phyloP scores from a whole-genome alignment of 1,140 invertebrate species.

The Panonychus citri region DNA sequence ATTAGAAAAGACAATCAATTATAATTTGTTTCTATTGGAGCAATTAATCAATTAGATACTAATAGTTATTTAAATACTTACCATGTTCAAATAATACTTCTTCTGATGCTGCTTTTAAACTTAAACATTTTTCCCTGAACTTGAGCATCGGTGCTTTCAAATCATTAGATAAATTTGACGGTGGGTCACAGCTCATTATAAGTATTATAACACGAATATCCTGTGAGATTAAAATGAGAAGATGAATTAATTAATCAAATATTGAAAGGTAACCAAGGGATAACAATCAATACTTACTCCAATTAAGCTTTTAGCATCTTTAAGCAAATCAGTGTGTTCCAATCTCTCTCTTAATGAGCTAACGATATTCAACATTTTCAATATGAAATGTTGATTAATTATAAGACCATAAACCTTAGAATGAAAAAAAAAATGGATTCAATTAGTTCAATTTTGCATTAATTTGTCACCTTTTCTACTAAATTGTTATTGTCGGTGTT shows the following conservation, averaged over 20 bases:
- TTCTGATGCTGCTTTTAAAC: background rate
- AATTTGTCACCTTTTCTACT: no score
- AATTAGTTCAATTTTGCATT: background rate
- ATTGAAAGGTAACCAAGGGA: no score
- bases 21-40: background rate
- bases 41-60: background rate
- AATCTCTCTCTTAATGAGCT: constrained; percentile 20
- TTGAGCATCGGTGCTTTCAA: background rate
- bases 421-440: background rate
- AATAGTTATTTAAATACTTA: background rate
- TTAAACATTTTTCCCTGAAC: background rate
- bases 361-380: constrained; percentile 12
- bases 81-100: background rate
- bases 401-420: constrained; percentile 22
- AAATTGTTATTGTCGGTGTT: no score
- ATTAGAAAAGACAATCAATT: background rate
- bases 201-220: constrained; percentile 23
- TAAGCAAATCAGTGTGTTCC: constrained; percentile 18
- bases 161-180: background rate
- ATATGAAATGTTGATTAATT: constrained; percentile 20
- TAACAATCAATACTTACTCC: constrained; percentile 19
- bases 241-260: no score
- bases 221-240: constrained; percentile 12
- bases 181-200: background rate
- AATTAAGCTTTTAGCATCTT: constrained; percentile 21